Conservation (phyloP, 2,797 vertebrate genomes). For the Eutrigla gurnardus region DNA sequence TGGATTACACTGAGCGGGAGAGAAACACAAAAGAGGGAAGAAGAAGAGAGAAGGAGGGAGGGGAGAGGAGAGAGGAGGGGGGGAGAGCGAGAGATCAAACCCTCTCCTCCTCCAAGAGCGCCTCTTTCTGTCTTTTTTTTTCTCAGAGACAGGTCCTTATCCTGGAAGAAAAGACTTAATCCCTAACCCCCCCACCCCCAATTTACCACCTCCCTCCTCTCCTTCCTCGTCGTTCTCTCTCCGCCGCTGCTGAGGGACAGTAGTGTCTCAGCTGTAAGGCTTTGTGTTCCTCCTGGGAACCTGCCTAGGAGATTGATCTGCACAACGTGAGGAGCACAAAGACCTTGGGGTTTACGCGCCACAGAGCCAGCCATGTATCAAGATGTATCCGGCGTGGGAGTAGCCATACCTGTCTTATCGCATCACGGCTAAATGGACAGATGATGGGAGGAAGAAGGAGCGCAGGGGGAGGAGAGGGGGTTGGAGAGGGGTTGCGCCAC, state of each 20-base stretch:
- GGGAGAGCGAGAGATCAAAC: constrained; percentile 78
- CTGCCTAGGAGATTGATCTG: constrained; percentile 78
- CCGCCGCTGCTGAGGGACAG: constrained; percentile 72
- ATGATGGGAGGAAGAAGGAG: constrained; percentile 59
- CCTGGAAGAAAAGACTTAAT: constrained; percentile 79
- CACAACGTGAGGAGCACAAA: constrained; percentile 75
- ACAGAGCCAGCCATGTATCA: constrained; percentile 68
- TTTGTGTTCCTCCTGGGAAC: constrained; percentile 81
- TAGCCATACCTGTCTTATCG: constrained; percentile 75
- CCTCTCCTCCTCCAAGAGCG: constrained; percentile 73
- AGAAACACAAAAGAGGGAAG: constrained; percentile 76
- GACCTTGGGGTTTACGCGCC: constrained; percentile 71
- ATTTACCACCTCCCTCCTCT: constrained; percentile 54
- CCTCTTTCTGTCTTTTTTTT: constrained; percentile 67
- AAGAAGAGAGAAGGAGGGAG: constrained; percentile 56
- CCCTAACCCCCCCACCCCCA: constrained; percentile 60
- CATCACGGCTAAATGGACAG: constrained; percentile 71
- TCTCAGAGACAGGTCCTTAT: constrained; percentile 79
- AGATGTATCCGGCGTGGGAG: constrained; percentile 74
- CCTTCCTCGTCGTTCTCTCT: constrained; percentile 17
- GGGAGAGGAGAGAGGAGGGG: constrained; percentile 55
- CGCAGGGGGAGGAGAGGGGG: constrained; percentile 18
- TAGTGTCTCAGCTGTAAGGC: constrained; percentile 77
- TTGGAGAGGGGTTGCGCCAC: not conserved
- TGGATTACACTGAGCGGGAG: constrained; percentile 83